These are phyloP conservation scores for Diaperis boleti DNA, from an alignment of 2,888 invertebrate species.

Conservation along the genomic window DNA sequence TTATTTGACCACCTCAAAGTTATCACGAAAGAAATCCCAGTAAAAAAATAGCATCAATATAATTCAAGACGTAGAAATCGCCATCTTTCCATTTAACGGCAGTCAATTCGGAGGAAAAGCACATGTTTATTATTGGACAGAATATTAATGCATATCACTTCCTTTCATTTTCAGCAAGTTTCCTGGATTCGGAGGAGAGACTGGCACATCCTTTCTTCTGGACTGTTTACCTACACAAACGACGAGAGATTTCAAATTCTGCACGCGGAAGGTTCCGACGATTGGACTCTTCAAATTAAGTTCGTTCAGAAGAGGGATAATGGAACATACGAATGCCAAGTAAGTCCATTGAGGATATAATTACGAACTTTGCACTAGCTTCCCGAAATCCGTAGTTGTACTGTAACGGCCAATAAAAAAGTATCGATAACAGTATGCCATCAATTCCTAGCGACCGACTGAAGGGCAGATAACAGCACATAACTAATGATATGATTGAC, in stretches of 20 bases:
- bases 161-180: constrained; percentile 78
- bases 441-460: not conserved
- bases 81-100: constrained; percentile 18
- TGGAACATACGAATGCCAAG: constrained; percentile 95
- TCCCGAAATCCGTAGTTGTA: constrained; percentile 12
- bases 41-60: constrained; percentile 39
- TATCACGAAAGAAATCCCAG: constrained; percentile 34
- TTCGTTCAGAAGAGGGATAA: constrained; percentile 94
- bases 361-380: constrained; percentile 21
- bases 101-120: constrained; percentile 4
- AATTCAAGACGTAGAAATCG: constrained; percentile 16
- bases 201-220: constrained; percentile 94
- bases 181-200: constrained; percentile 93
- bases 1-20: constrained; percentile 26
- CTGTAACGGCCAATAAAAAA: not conserved
- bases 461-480: constrained; percentile 4
- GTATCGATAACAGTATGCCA: not conserved
- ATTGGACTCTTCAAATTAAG: constrained; percentile 95
- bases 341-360: constrained; percentile 64
- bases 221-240: constrained; percentile 90
- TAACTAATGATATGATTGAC: constrained; percentile 31
- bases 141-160: constrained; percentile 10
- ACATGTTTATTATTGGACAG: not conserved
- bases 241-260: constrained; percentile 85
- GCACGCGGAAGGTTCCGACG: constrained; percentile 90